phyloP scores from a whole-genome alignment of 64 coral and sea anemone genomes.

The Stichodactyla mertensii region DNA sequence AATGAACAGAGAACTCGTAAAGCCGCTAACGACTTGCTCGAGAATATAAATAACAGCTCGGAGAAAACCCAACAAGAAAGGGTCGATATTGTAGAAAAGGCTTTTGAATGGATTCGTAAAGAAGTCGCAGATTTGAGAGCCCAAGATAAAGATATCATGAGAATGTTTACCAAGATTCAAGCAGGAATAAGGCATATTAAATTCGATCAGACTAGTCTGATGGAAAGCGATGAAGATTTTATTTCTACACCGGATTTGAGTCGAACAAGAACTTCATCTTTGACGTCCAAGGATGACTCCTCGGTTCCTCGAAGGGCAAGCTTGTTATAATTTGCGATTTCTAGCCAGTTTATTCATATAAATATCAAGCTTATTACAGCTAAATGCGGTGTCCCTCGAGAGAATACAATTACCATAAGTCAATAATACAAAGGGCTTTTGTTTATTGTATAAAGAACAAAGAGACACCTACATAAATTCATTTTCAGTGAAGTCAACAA shows the following conservation, averaged over 20 bases:
- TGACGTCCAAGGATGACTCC: background rate
- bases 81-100: constrained; percentile 38
- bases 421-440: background rate
- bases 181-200: constrained; percentile 58
- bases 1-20: constrained; percentile 11
- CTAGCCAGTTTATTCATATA: background rate
- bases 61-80: constrained; percentile 44
- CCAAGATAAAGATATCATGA: constrained; percentile 73
- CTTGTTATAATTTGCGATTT: background rate
- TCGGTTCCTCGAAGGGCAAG: constrained; percentile 11
- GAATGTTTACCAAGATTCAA: constrained; percentile 60
- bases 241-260: constrained; percentile 12
- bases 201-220: constrained; percentile 20
- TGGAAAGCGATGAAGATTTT: constrained; percentile 28
- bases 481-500: background rate
- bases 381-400: background rate
- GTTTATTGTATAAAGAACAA: background rate
- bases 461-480: background rate
- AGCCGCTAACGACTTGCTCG: constrained; percentile 28
- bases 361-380: background rate
- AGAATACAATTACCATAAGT: background rate
- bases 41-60: constrained; percentile 27
- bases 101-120: constrained; percentile 67
- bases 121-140: constrained; percentile 55
- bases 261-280: background rate